These are phyloP conservation scores for Pseudococcus viburni DNA, from an alignment of 2,888 invertebrate genomes.

Conservation along the genomic window DNA sequence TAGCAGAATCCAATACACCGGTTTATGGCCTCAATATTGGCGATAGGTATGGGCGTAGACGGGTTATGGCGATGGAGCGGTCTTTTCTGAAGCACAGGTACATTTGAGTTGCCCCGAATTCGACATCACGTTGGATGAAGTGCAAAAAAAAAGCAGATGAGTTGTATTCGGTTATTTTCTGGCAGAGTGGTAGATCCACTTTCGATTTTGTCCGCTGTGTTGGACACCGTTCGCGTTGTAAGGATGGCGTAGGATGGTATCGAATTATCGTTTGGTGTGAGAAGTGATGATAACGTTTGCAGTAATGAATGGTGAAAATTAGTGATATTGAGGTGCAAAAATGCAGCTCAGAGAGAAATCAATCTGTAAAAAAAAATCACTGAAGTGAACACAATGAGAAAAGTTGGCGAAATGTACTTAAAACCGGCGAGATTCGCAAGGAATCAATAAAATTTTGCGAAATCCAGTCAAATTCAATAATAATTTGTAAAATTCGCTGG, in stretches of 20 bases:
- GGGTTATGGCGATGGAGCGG: not conserved
- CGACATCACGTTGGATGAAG: not conserved
- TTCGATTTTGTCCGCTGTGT: not conserved
- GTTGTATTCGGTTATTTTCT: not conserved
- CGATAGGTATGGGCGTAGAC: conserved; percentile 28
- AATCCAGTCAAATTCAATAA: too few species aligned
- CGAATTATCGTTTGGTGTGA: not conserved
- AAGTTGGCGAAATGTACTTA: too few species aligned
- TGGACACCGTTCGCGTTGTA: not conserved
- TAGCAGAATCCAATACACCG: conserved; percentile 12
- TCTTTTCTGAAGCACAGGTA: not conserved
- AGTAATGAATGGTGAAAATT: too few species aligned
- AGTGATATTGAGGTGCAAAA: too few species aligned
- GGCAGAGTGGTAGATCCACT: not conserved
- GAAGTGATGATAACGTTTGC: too few species aligned
- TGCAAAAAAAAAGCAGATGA: conserved; percentile 8
- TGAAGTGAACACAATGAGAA: too few species aligned
- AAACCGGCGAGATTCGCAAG: too few species aligned
- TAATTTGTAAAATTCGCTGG: too few species aligned
- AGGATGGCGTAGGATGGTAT: not conserved
- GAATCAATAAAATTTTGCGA: too few species aligned
- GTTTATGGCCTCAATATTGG: conserved; percentile 35
- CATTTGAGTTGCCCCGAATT: not conserved
- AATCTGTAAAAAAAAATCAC: too few species aligned
- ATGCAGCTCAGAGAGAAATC: too few species aligned